These are phyloP conservation scores for Carcharodon carcharias DNA, from an alignment of 2,797 vertebrate genomes.

Conservation along the genomic window DNA sequence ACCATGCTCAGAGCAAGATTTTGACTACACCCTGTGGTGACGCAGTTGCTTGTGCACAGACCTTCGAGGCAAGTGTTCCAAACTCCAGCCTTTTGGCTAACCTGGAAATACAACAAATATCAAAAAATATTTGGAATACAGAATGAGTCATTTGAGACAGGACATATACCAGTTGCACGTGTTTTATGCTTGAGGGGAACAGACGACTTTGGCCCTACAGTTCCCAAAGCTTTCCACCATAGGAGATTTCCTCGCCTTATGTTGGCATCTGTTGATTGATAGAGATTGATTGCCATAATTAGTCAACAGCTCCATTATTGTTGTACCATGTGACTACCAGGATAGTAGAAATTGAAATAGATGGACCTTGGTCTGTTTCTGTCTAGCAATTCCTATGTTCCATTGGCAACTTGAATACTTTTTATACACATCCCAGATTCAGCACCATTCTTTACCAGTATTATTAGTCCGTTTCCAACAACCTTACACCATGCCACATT, in stretches of 20 bases:
- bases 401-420: not conserved
- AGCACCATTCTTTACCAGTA: too few relatives aligned
- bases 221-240: not conserved
- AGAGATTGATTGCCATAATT: not conserved
- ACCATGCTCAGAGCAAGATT: conserved; percentile 75
- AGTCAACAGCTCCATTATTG: not conserved
- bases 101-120: conserved; percentile 59
- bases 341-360: not conserved
- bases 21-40: conserved; percentile 82
- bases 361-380: not conserved
- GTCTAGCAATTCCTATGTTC: not conserved
- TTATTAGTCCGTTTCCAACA: not conserved
- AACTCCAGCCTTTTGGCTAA: conserved; percentile 84
- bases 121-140: not conserved
- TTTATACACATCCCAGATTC: not conserved
- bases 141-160: not conserved
- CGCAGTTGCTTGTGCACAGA: conserved; percentile 57
- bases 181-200: not conserved
- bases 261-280: not conserved
- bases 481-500: not conserved
- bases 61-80: conserved; percentile 60
- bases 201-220: not conserved
- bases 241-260: not conserved
- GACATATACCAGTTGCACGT: not conserved
- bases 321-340: not conserved